A percentile compares a stretch with the other conserved stretches of the same genome.
Conservation (phyloP, 2,113 vertebrate genomes). For the Rhabdomys dilectus region DNA sequence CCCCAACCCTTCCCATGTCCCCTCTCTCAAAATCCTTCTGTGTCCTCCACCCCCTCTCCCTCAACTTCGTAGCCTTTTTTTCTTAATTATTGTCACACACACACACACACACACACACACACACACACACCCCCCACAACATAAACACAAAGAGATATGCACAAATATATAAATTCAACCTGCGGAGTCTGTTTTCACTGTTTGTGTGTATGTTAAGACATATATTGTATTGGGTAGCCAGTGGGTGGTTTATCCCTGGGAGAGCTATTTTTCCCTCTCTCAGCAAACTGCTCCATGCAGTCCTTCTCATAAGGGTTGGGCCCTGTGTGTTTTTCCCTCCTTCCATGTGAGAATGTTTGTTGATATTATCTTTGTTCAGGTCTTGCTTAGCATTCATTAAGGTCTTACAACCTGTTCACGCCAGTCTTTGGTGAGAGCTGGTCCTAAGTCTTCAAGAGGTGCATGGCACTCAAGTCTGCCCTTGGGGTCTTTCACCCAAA, state of each 20-base stretch:
- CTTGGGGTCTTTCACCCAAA: constrained; percentile 1
- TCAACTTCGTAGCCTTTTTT: neutral
- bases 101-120: neutral
- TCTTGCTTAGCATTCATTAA: neutral
- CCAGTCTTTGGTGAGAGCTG: constrained; percentile 4
- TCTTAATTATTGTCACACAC: neutral
- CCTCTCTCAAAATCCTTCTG: neutral
- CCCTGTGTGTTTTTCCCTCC: neutral
- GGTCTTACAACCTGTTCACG: neutral
- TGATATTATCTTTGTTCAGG: neutral
- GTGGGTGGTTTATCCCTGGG: neutral
- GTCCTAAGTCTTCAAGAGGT: neutral
- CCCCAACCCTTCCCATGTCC: neutral
- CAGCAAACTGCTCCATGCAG: neutral
- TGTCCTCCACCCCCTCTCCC: neutral
- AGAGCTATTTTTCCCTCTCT: neutral
- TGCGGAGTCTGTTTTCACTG: neutral
- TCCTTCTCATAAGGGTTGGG: neutral
- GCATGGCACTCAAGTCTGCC: neutral
- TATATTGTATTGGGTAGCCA: neutral
- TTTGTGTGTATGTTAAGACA: neutral
- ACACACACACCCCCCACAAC: neutral
- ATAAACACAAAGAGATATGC: too few species aligned
- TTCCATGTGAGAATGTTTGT: neutral
- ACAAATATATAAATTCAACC: neutral